Base-by-base conservation (phyloP, 2,888 invertebrate genomes). In the Ptilodon capucinus region DNA sequence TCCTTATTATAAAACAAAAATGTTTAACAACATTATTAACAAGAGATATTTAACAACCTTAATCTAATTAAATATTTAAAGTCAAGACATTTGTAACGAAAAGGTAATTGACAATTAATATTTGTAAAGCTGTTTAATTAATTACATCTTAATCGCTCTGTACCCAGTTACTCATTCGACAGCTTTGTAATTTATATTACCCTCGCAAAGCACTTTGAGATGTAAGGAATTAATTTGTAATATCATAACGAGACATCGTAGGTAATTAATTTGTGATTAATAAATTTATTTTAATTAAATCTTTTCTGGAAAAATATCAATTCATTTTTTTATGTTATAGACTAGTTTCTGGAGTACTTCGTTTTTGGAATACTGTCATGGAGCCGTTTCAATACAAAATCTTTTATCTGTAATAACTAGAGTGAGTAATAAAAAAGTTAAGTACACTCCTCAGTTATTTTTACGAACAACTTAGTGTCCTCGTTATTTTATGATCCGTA, bases 171-270 rank as follows among this genome's bases (percentile, higher is more conserved):
- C 55, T 39, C 23, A 44, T 34, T 19, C 5, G 11, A 13, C 46
- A 39, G 19, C 51, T 58, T 55, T 51, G 48, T 47, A 51, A 58
- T 55, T 47, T 49, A 59, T 59, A 59, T 59, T 49, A 54, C 51
- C 46, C 36, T 49, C 47, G 30, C 49, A 13, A 19, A 13, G 38
- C 35, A 35, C 36, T 38, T 17, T 14, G 18, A n/a, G n/a, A 4
- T 35, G 9, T n/a, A 18, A 2, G 13, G 11, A 13, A 19, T 6
- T 38, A 38, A 38, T 38, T 13, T n/a, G n/a, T n/a, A n/a, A n/a
- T n/a, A 6, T 19, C 19, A 38, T 35, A 35, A 35, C 11, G 17
- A 14, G 6, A 35, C 17, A 11, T 35, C 35, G 14, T 32, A n/a
- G n/a, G n/a, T n/a, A 17, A 35, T 17, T 35, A 35, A 17, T 17